These are phyloP conservation scores for Chroicocephalus ridibundus DNA, from an alignment of 2,113 vertebrate genomes.

Conservation along the genomic window DNA sequence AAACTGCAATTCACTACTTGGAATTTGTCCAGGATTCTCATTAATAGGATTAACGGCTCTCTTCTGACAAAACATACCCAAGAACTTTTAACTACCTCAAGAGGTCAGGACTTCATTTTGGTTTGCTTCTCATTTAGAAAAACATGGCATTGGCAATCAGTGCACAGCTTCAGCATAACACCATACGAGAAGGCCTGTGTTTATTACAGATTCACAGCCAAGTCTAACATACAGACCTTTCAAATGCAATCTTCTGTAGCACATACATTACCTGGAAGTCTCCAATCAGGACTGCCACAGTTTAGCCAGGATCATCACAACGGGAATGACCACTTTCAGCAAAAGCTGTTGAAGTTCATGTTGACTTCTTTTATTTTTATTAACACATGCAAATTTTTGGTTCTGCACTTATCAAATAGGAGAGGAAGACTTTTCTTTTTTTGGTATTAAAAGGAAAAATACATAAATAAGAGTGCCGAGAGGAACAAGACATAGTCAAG, in stretches of 20 bases:
- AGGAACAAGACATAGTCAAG: not conserved
- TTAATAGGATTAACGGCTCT: conserved; percentile 2
- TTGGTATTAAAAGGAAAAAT: not conserved
- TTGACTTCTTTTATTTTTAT: not conserved
- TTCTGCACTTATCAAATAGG: not conserved
- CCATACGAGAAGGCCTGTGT: not conserved
- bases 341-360: not conserved
- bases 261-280: not conserved
- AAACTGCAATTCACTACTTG: not conserved
- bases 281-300: not conserved
- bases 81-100: not conserved
- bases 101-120: not conserved
- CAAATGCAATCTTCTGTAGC: not conserved
- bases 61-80: not conserved
- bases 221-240: not conserved
- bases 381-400: not conserved
- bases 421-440: not conserved
- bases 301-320: not conserved
- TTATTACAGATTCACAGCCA: not conserved
- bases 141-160: not conserved
- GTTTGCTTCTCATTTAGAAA: not conserved
- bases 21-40: conserved; percentile 4
- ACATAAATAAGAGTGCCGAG: not conserved
- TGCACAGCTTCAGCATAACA: not conserved
- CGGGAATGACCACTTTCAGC: not conserved